These are phyloP conservation scores for Deilephila elpenor DNA, from an alignment of 2,888 invertebrate genomes.

Conservation along the genomic window DNA sequence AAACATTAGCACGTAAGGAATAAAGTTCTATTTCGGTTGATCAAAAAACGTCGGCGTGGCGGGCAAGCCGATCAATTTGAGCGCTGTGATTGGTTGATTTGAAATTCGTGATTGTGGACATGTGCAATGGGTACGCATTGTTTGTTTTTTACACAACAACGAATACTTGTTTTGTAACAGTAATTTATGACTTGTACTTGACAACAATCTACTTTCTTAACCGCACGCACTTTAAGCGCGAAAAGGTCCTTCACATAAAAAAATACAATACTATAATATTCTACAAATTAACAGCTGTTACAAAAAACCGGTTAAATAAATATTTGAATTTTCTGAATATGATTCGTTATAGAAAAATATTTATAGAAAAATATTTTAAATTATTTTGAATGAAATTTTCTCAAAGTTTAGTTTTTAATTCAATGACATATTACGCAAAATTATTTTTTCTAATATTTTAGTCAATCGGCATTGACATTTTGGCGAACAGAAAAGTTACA, in stretches of 20 bases:
- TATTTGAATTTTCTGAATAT: too few relatives aligned
- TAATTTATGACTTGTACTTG: slow-evolving; percentile 10
- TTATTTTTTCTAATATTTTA: slow-evolving; percentile 34
- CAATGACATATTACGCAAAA: slow-evolving; percentile 15
- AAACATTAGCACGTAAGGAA: not conserved
- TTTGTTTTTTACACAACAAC: slow-evolving; percentile 24
- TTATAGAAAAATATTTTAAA: not conserved
- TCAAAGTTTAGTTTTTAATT: not conserved
- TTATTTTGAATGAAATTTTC: not conserved
- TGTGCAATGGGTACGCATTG: slow-evolving; percentile 34
- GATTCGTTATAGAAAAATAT: not conserved
- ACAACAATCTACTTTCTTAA: slow-evolving; percentile 19
- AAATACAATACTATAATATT: not conserved
- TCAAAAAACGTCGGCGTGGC: slow-evolving; percentile 50
- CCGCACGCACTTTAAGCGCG: slow-evolving; percentile 5
- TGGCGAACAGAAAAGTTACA: slow-evolving; percentile 6
- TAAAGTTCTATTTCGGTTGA: slow-evolving; percentile 40
- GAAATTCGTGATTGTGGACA: slow-evolving; percentile 43
- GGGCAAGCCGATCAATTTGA: slow-evolving; percentile 54
- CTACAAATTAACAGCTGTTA: not conserved
- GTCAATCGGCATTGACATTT: slow-evolving; percentile 55
- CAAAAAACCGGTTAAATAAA: not conserved
- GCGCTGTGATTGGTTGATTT: slow-evolving; percentile 48
- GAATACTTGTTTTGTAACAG: slow-evolving; percentile 21
- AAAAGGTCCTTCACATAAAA: not conserved